A percentile compares a stretch with the other conserved stretches of the same genome.
These are phyloP conservation scores for Rhagologus leucostigma DNA, from an alignment of 2,113 vertebrate species.

Conservation along the genomic window DNA sequence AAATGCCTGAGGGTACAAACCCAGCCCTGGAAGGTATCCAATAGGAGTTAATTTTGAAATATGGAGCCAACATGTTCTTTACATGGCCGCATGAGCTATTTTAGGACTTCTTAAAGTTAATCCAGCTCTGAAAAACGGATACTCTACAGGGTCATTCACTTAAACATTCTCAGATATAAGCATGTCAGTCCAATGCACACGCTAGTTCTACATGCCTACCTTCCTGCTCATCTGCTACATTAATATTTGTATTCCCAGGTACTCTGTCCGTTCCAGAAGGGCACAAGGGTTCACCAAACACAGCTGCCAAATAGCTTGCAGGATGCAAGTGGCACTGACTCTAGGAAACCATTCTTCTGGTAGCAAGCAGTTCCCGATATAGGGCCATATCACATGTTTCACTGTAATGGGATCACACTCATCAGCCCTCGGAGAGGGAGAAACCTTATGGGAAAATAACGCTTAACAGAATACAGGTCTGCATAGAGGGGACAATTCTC, in stretches of 20 bases:
- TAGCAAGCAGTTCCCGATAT: slow-evolving; percentile 22
- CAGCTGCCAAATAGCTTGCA: background rate
- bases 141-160: background rate
- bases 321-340: slow-evolving; percentile 7
- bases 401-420: slow-evolving; percentile 17
- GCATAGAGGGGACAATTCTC: accelerated
- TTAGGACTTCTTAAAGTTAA: slow-evolving; percentile 37
- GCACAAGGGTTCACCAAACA: background rate
- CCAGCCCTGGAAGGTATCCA: slow-evolving; percentile 38
- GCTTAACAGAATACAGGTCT: background rate
- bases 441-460: background rate
- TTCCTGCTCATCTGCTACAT: background rate
- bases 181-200: background rate
- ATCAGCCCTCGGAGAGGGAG: background rate
- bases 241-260: background rate
- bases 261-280: background rate
- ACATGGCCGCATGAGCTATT: slow-evolving; percentile 33
- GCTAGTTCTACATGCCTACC: background rate
- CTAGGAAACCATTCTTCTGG: slow-evolving; percentile 27
- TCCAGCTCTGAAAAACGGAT: background rate
- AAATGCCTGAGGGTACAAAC: slow-evolving; percentile 43
- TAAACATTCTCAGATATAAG: background rate
- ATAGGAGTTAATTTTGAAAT: slow-evolving; percentile 33
- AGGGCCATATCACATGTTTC: background rate
- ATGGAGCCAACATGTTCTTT: background rate